Conservation (phyloP, 2,797 vertebrate genomes). For the Schizothorax lantsangensis region DNA sequence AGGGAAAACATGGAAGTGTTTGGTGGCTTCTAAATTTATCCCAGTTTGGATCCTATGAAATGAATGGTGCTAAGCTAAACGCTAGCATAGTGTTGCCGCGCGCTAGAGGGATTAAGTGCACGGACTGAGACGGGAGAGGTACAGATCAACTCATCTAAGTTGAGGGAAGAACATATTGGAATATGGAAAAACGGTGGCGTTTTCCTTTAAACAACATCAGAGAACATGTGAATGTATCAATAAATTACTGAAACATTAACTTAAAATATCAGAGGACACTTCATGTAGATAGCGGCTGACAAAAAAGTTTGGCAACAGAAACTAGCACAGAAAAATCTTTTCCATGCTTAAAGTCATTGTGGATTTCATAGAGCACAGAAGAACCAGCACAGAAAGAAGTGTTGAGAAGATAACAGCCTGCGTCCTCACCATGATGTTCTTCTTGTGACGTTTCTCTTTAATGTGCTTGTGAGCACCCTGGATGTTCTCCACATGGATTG, state of each 20-base stretch:
- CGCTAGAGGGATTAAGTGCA: too few relatives aligned
- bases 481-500: conserved; percentile 97
- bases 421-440: conserved; percentile 90
- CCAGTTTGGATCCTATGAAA: too few relatives aligned
- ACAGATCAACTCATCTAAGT: too few relatives aligned
- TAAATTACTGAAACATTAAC: not conserved
- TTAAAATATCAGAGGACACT: too few relatives aligned
- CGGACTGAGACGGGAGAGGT: too few relatives aligned
- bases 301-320: not conserved
- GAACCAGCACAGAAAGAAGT: not conserved
- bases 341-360: not conserved
- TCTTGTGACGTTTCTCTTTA: conserved; percentile 99
- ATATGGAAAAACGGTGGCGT: too few relatives aligned
- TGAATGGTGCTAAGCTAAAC: too few relatives aligned
- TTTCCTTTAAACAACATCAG: too few relatives aligned
- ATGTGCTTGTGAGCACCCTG: conserved; percentile 98
- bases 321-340: not conserved
- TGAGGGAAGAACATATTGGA: too few relatives aligned
- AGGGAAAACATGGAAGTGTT: too few relatives aligned
- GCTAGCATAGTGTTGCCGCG: too few relatives aligned
- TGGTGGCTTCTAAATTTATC: too few relatives aligned
- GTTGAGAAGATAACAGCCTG: not conserved
- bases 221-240: not conserved
- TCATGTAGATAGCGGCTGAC: not conserved
- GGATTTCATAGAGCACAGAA: not conserved